phyloP scores from a whole-genome alignment of 2,113 vertebrate genomes.

The Mustelus asterias region DNA sequence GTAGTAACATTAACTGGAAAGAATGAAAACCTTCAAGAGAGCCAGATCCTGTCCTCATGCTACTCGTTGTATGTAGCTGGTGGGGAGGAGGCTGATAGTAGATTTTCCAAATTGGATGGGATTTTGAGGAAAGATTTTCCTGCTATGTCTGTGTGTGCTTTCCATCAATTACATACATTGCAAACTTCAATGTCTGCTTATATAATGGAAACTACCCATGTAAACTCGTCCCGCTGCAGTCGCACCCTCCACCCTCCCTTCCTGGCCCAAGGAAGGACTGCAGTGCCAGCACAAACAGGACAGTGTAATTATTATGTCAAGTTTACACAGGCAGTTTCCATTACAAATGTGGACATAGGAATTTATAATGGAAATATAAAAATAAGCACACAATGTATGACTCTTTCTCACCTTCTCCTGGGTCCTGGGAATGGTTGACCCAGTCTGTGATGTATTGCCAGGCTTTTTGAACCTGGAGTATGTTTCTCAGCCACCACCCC shows the following conservation, averaged over 20 bases:
- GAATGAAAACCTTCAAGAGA: not conserved
- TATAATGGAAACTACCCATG: not conserved
- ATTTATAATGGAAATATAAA: constrained; percentile 26
- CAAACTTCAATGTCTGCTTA: not conserved
- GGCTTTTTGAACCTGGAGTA: not conserved
- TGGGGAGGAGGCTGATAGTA: not conserved
- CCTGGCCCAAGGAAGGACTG: not conserved
- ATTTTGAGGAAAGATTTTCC: not conserved
- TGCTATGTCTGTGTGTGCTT: not conserved
- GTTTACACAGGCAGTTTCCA: constrained; percentile 10
- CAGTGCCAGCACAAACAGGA: constrained; percentile 26
- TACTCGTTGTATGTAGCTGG: not conserved
- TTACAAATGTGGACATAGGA: not conserved
- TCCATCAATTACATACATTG: not conserved
- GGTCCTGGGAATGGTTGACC: not conserved
- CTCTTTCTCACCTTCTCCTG: constrained; percentile 22
- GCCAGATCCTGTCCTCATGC: not conserved
- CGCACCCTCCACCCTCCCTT: too few species aligned
- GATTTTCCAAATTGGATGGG: not conserved
- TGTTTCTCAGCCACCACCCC: not conserved
- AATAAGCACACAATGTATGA: constrained; percentile 13
- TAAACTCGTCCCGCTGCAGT: not conserved
- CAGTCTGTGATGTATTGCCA: constrained; percentile 6
- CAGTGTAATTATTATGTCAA: constrained; percentile 4
- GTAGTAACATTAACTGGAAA: not conserved